phyloP scores from a whole-genome alignment of 2,797 vertebrate genomes.

The Eutrigla gurnardus region DNA sequence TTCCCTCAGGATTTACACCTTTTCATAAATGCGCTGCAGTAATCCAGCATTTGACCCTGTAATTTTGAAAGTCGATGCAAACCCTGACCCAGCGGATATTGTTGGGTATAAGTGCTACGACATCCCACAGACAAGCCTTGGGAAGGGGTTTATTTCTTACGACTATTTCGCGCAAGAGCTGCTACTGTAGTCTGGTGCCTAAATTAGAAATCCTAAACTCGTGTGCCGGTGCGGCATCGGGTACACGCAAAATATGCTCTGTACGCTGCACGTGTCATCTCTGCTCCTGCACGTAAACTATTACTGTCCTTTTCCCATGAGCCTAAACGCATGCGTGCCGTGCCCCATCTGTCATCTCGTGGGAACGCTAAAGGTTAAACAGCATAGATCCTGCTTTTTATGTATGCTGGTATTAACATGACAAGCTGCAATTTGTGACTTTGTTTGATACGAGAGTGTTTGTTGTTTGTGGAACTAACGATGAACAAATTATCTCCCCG shows the following conservation, averaged over 20 bases:
- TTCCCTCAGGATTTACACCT: constrained; percentile 36
- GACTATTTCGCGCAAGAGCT: constrained; percentile 36
- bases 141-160: constrained; percentile 54
- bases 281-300: constrained; percentile 29
- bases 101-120: constrained; percentile 54
- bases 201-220: constrained; percentile 25
- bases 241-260: neutral
- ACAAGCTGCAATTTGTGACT: constrained; percentile 44
- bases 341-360: constrained; percentile 46
- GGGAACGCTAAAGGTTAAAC: constrained; percentile 67
- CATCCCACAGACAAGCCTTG: constrained; percentile 55
- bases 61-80: constrained; percentile 67
- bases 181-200: constrained; percentile 4
- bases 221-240: neutral
- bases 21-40: constrained; percentile 36
- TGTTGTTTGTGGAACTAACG: constrained; percentile 27
- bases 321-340: constrained; percentile 11
- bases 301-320: constrained; percentile 37
- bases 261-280: constrained; percentile 19
- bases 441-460: neutral
- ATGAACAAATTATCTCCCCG: constrained; percentile 47
- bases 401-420: constrained; percentile 43
- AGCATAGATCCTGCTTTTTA: constrained; percentile 35
- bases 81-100: constrained; percentile 64
- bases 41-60: constrained; percentile 56